Percentiles rank a stretch among this genome's conserved stretches.
These are phyloP conservation scores for Ruditapes philippinarum DNA, from an alignment of 1,140 invertebrate species.

Conservation along the genomic window DNA sequence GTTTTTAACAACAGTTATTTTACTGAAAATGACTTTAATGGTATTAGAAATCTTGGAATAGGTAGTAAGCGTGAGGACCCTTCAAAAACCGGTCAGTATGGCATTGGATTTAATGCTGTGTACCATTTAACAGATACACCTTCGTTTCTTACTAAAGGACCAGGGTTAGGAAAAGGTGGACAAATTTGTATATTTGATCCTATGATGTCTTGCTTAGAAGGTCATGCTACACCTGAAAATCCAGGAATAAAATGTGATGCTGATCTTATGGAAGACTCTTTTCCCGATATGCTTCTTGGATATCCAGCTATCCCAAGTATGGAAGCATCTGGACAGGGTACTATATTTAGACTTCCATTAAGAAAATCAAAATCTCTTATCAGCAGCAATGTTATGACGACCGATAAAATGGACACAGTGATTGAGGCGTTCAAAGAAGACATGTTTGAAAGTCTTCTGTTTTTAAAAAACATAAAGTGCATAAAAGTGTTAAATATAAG, in stretches of 20 bases:
- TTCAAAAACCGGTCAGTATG: conserved; percentile 80
- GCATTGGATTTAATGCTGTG: conserved; percentile 83
- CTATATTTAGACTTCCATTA: conserved; percentile 76
- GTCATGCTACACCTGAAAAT: conserved; percentile 63
- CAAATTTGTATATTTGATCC: conserved; percentile 82
- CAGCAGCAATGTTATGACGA: conserved; percentile 72
- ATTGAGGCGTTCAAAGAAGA: conserved; percentile 76
- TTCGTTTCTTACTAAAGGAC: conserved; percentile 77
- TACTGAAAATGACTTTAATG: conserved; percentile 78
- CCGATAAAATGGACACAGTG: conserved; percentile 71
- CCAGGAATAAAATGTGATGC: conserved; percentile 75
- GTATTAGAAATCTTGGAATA: conserved; percentile 79
- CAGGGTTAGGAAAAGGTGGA: conserved; percentile 67
- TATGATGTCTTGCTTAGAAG: conserved; percentile 74
- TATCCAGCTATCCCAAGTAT: conserved; percentile 57
- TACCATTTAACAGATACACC: conserved; percentile 83
- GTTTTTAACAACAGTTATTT: conserved; percentile 82
- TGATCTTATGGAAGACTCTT: conserved; percentile 56
- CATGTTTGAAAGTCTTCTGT: conserved; percentile 73
- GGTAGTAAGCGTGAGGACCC: conserved; percentile 76
- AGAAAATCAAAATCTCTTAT: conserved; percentile 74
- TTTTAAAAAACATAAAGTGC: conserved; percentile 77
- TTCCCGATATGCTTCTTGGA: conserved; percentile 73
- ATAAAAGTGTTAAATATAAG: conserved; percentile 14
- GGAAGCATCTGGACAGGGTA: conserved; percentile 46